These are phyloP conservation scores for Calephelis nemesis DNA, from an alignment of 1,140 invertebrate genomes.

Conservation along the genomic window DNA sequence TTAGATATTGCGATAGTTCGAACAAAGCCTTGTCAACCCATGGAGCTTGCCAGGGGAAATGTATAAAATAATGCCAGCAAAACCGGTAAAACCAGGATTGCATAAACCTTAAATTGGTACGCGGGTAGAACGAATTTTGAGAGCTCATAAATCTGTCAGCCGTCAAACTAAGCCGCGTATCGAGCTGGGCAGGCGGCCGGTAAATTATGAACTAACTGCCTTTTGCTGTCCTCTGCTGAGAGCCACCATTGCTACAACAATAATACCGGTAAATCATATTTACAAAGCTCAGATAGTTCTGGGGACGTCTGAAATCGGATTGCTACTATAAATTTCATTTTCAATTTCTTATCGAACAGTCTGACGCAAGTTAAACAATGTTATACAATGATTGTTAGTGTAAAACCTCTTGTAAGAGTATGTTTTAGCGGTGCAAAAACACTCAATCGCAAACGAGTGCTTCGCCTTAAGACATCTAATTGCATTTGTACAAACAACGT, in stretches of 20 bases:
- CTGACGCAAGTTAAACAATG: neutral
- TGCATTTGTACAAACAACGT: too few species aligned
- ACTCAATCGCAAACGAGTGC: too few species aligned
- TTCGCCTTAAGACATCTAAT: too few species aligned
- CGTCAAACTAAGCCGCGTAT: slow-evolving; percentile 74
- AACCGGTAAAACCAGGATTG: slow-evolving; percentile 19
- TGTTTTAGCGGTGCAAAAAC: too few species aligned
- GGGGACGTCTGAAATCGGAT: slow-evolving; percentile 35
- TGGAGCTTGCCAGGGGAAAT: slow-evolving; percentile 11
- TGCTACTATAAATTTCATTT: slow-evolving; percentile 31
- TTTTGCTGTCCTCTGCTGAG: slow-evolving; percentile 22
- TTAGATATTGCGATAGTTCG: neutral
- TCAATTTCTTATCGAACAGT: neutral
- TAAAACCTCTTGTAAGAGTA: too few species aligned
- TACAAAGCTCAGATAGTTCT: slow-evolving; percentile 33
- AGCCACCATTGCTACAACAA: slow-evolving; percentile 30
- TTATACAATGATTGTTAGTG: neutral
- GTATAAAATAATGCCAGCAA: slow-evolving; percentile 11
- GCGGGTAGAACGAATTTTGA: slow-evolving; percentile 51
- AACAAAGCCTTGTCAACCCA: slow-evolving; percentile 9
- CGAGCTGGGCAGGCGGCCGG: slow-evolving; percentile 53
- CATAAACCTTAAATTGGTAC: slow-evolving; percentile 35
- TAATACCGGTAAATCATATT: slow-evolving; percentile 51
- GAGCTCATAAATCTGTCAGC: slow-evolving; percentile 70
- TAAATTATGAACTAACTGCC: slow-evolving; percentile 60